A percentile compares a stretch with the other conserved stretches of the same genome.
These are phyloP conservation scores for Gobionotothen gibberifrons DNA, from an alignment of 2,797 vertebrate species.

Conservation along the genomic window DNA sequence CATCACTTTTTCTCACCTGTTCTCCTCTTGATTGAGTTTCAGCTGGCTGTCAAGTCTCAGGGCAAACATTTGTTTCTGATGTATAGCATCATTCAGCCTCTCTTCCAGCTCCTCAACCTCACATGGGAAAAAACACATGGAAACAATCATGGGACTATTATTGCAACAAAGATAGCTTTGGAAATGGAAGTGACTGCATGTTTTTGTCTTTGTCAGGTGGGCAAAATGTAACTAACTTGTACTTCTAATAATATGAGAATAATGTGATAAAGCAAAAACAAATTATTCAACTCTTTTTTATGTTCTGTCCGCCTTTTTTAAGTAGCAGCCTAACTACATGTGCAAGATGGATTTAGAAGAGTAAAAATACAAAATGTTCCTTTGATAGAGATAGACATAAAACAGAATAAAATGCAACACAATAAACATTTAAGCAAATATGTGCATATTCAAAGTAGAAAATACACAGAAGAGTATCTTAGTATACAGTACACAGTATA, in stretches of 20 bases:
- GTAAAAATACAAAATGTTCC: no score
- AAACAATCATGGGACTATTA: background rate
- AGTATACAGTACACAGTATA: no score
- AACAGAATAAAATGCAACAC: no score
- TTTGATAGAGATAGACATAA: no score
- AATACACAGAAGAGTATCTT: no score
- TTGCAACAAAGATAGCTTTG: background rate
- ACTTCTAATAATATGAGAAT: background rate
- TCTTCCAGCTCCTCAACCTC: slow-evolving; percentile 96
- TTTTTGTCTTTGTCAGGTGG: background rate
- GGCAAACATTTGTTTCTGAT: slow-evolving; percentile 93
- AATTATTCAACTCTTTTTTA: no score
- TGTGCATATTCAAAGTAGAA: no score
- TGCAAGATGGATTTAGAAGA: no score
- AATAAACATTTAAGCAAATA: no score
- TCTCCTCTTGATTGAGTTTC: slow-evolving; percentile 93
- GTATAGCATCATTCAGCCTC: slow-evolving; percentile 92
- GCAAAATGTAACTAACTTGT: background rate
- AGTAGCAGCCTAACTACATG: no score
- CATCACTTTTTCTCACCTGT: slow-evolving; percentile 81
- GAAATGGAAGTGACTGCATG: background rate
- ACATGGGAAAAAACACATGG: background rate
- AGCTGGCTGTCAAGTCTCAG: slow-evolving; percentile 93
- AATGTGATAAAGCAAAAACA: background rate
- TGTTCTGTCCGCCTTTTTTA: no score